Conservation (phyloP, 2,888 invertebrate species). For the Glaucopsyche alexis region DNA sequence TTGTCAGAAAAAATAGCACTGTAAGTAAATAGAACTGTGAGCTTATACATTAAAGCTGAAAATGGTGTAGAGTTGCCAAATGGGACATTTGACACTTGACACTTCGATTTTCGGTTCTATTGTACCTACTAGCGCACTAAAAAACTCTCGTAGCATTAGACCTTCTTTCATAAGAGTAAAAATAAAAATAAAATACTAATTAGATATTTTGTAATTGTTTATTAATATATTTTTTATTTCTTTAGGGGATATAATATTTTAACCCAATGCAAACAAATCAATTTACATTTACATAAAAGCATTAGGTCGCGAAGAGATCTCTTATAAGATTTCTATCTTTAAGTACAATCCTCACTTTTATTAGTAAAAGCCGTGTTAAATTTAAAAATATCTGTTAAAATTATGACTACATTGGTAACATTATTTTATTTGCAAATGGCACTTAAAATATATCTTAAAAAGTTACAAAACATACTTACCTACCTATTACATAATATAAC, state of each 20-base stretch:
- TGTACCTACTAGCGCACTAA: no score
- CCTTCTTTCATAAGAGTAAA: not conserved
- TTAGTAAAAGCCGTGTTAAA: conserved; percentile 29
- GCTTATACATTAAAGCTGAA: no score
- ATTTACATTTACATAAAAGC: conserved; percentile 21
- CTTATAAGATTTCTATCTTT: conserved; percentile 22
- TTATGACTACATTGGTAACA: conserved; percentile 41
- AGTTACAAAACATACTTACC: conserved; percentile 1
- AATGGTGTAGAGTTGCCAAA: no score
- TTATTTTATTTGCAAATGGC: conserved; percentile 41
- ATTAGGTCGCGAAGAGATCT: conserved; percentile 29
- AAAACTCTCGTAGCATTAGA: not conserved
- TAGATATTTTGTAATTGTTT: conserved; percentile 24
- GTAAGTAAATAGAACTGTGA: no score
- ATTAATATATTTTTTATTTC: conserved; percentile 20
- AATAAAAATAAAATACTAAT: conserved; percentile 18
- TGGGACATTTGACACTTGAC: no score
- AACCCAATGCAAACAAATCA: conserved; percentile 24
- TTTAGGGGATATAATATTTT: not conserved
- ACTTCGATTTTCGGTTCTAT: no score
- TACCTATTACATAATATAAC: not conserved
- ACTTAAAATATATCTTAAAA: conserved; percentile 33
- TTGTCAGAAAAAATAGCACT: no score
- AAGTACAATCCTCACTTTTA: conserved; percentile 27
- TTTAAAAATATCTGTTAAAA: conserved; percentile 22